Evolutionary conservation across 1,140 invertebrate species (phyloP).

Genomic region (Solenopsis fugax): DNA sequence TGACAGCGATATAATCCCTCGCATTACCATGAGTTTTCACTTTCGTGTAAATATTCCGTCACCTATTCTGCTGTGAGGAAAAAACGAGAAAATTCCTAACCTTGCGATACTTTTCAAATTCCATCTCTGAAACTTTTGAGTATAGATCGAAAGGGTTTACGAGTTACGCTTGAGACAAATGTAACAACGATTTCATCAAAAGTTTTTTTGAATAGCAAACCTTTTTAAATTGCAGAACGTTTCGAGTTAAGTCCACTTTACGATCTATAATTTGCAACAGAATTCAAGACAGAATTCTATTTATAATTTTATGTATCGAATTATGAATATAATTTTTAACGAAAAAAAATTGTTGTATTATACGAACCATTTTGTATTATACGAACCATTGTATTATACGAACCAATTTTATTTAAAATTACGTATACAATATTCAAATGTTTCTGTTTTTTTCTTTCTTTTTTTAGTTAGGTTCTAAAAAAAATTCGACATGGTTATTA

Average conservation of each 20-base stretch:
- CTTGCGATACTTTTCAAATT: not conserved
- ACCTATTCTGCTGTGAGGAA: not conserved
- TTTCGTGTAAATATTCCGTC: conserved; percentile 25
- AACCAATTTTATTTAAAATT: too few relatives aligned
- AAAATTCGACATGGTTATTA: too few relatives aligned
- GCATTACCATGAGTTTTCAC: conserved; percentile 33
- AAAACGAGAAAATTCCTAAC: not conserved
- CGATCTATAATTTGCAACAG: too few relatives aligned
- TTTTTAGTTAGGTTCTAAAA: too few relatives aligned
- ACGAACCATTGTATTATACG: too few relatives aligned
- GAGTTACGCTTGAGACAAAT: not conserved
- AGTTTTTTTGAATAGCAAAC: not conserved
- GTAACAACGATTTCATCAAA: conserved; percentile 1
- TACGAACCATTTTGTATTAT: too few relatives aligned
- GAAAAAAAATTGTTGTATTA: too few relatives aligned
- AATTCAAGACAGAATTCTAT: too few relatives aligned
- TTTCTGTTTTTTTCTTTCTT: too few relatives aligned
- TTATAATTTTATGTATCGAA: too few relatives aligned
- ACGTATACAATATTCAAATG: too few relatives aligned
- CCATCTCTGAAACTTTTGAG: not conserved
- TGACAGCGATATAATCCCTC: not conserved
- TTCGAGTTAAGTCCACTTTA: not conserved
- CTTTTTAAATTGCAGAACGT: not conserved
- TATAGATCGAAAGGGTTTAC: conserved; percentile 15
- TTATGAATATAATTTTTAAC: too few relatives aligned